Evolutionary conservation across 2,888 invertebrate genomes (phyloP), one percentile per base, ranked within the genome.

Genomic region (Podotricha telesiphe): DNA sequence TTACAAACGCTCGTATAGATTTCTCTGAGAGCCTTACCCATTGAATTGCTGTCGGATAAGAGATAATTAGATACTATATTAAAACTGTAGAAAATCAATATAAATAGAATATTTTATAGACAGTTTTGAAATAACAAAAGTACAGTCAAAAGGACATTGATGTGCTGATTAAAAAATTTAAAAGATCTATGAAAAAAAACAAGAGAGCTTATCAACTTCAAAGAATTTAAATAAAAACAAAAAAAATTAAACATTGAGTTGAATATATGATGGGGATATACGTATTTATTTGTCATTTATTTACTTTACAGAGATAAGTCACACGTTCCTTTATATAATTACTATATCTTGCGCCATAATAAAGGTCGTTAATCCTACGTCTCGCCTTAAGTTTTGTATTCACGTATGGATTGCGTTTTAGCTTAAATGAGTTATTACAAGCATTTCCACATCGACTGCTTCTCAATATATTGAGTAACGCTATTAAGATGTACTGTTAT

Each of bases 11-110:
- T 78, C 80, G 82, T 82, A 85, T 84, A 84, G 82, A 76, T 74
- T 74, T 76, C 74, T 82, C 61, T 85, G 84, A 84, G 85, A 86
- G 83, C 81, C 78, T 80, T 73, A 78, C 76, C 86, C 79, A 91
- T 91, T 88, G 82, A 89, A 86, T 84, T 75, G 82, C 76, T 84
- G 86, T 86, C 86, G 75, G 87, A 89, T 88, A 79, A 81, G 78
- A 83, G 75, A 82, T 88, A 88, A 89, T 89, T 86, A 86, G 79
- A 82, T 22, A 48, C 47, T 65, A 63, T 59, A 50, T 56, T 63
- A 61, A 64, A 51, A 28, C 20, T 51, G 50, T 22, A 34, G 40
- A 50, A 22, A 19, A 63, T 45, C 42, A 67, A 40, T 37, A 61
- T n/a, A 51, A 42, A 61, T 48, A 40, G 45, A 61, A 59, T 22